Base-by-base conservation (phyloP, 2,888 invertebrate genomes). In the Drosophila suboccidentalis region DNA sequence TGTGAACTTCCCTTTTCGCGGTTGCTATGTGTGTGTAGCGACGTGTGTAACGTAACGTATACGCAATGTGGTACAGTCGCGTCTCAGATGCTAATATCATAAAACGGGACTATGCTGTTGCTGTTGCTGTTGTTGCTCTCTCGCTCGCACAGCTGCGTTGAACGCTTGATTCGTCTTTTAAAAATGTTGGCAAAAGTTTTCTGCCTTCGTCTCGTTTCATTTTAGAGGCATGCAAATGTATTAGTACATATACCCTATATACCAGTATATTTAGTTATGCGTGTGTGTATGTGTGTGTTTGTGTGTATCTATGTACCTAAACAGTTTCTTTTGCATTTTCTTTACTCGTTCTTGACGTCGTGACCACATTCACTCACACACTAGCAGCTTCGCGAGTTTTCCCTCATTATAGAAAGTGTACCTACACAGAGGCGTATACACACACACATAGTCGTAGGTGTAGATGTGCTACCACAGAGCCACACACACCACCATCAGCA, bases 361-460 rank as follows among this genome's bases (percentile, higher is more conserved):
- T 17, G 29, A 15, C 59, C 49, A 38, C 47, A 47, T 26, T 36
- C 3, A 19, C 36, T 13, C 19, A 50, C 34, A 19, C 46, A 53
- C 29, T 1, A 13, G 19, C 58, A 67, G 68, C 67, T 49, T 50
- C 80, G 82, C 82, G 89, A 71, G 34, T 60, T 77, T 80, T 80
- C 60, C 60, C 81, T 77, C 32, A 80, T 77, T 76, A 62, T 49
- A 34, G 38, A 61, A 58, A 62, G 41, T 67, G 41, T 53, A 51
- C 44, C n/a, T 47, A 51, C 26, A 54, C 22, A 47, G n/a, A 13
- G 5, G 44, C 38, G 38, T 19, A 29, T n/a, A 57, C 17, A 29
- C n/a, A 17, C 17, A 51, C n/a, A 38, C 38, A n/a, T 32, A 5
- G 26, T 44, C 32, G 41, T 54, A 47, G 8, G 66, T 10, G 50